Percentiles rank a stretch among this genome's conserved stretches.
Evolutionary conservation across 2,888 invertebrate genomes (phyloP).

Genomic region (Lasioglossum lativentre): DNA sequence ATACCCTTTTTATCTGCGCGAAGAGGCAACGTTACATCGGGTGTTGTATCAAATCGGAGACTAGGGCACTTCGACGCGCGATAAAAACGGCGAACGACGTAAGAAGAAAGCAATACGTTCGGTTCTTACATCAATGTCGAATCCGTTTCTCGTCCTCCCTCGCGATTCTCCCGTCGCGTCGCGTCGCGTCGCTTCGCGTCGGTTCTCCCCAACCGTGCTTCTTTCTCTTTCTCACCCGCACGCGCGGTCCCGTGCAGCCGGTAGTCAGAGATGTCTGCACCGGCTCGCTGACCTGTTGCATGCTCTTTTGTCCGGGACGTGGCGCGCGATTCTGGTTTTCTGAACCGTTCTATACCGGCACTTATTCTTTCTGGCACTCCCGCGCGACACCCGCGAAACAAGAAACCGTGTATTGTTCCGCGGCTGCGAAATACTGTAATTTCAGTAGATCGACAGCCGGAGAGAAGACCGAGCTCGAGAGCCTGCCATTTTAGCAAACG

Average conservation of each 20-base stretch:
- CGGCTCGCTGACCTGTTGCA: slow-evolving; percentile 79
- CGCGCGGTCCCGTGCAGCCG: slow-evolving; percentile 27
- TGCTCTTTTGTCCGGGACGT: slow-evolving; percentile 78
- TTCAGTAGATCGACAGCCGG: slow-evolving; percentile 72
- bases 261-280: slow-evolving; percentile 66
- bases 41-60: slow-evolving; percentile 57
- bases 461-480: neutral
- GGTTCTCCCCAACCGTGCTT: neutral
- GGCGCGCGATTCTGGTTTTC: slow-evolving; percentile 69
- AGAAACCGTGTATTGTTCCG: slow-evolving; percentile 79
- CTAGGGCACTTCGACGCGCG: slow-evolving; percentile 35
- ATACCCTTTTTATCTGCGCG: slow-evolving; percentile 41
- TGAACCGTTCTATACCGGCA: slow-evolving; percentile 72
- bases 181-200: slow-evolving; percentile 7
- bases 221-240: neutral
- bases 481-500: neutral
- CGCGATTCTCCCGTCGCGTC: slow-evolving; percentile 13
- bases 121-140: slow-evolving; percentile 65
- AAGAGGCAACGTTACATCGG: slow-evolving; percentile 35
- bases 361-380: slow-evolving; percentile 76
- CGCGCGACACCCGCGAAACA: slow-evolving; percentile 75
- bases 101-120: slow-evolving; percentile 67
- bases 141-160: slow-evolving; percentile 12
- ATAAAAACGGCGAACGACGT: slow-evolving; percentile 62
- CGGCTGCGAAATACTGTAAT: slow-evolving; percentile 73